Conservation (phyloP, 23 tunicate genomes). For the Halocynthia aurantium region DNA sequence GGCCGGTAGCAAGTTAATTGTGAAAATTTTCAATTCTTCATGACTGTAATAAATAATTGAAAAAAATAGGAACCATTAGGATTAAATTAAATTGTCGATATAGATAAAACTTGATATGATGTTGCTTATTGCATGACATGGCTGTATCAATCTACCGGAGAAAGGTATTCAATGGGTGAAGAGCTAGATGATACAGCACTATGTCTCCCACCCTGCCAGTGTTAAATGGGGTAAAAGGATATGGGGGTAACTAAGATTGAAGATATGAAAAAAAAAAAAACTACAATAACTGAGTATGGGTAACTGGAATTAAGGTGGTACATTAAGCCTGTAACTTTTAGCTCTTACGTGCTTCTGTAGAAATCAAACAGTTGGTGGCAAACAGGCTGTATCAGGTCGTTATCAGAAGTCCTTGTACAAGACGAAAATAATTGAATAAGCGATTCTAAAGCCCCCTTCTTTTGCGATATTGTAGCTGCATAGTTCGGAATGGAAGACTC, state of each 20-base stretch:
- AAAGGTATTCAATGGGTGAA: too few species aligned
- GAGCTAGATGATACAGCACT: too few species aligned
- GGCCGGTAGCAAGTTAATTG: conserved; percentile 44
- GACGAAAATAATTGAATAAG: conserved; percentile 9
- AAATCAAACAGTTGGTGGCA: conserved; percentile 88
- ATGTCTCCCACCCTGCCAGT: too few species aligned
- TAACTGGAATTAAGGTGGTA: too few species aligned
- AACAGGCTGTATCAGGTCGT: conserved; percentile 44
- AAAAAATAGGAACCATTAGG: background rate
- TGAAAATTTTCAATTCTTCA: conserved; percentile 30
- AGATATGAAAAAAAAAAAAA: too few species aligned
- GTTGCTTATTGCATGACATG: too few species aligned
- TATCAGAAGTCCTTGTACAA: background rate
- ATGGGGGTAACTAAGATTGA: too few species aligned
- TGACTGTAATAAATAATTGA: conserved; percentile 12
- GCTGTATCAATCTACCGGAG: too few species aligned
- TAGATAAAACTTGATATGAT: background rate
- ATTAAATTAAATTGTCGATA: background rate
- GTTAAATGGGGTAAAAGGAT: too few species aligned
- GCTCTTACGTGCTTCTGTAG: conserved; percentile 59
- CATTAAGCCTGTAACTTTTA: too few species aligned
- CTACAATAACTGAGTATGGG: background rate
- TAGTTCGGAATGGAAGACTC: conserved; percentile 43
- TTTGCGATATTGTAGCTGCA: conserved; percentile 30
- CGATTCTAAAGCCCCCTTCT: conserved; percentile 24